phyloP scores from a whole-genome alignment of 2,113 vertebrate genomes.

The Uropsilus gracilis region DNA sequence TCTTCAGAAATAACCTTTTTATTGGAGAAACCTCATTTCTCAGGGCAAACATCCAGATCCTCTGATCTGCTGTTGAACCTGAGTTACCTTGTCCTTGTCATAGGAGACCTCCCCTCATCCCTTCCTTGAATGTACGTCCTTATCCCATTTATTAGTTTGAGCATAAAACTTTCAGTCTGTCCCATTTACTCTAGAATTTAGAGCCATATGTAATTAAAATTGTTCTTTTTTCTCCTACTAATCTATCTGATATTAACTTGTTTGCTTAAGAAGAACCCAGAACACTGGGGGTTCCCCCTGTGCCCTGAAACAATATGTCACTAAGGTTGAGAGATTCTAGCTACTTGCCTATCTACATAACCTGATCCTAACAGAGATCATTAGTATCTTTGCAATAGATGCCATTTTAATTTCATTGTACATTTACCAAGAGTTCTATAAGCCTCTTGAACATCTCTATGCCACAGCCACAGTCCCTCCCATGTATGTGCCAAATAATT shows the following conservation, averaged over 20 bases:
- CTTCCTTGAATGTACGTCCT: not conserved
- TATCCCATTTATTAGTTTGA: not conserved
- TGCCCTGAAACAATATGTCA: not conserved
- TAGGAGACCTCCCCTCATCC: not conserved
- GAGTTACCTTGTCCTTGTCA: not conserved
- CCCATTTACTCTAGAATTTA: not conserved
- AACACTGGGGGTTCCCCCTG: not conserved
- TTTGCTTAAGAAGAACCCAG: not conserved
- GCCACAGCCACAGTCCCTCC: not conserved
- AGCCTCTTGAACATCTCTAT: not conserved
- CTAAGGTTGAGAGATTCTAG: not conserved
- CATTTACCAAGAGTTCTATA: not conserved
- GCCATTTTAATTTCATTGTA: not conserved
- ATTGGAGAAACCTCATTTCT: no score
- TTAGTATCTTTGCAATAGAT: not conserved
- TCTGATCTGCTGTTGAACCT: not conserved
- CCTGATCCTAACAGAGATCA: not conserved
- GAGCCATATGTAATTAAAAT: not conserved
- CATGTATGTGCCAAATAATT: constrained; percentile 23
- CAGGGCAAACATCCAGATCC: no score
- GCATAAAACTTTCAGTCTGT: not conserved
- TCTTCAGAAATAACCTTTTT: not conserved
- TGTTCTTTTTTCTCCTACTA: not conserved
- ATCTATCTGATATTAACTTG: not conserved
- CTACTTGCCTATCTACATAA: not conserved